Evolutionary conservation across 2,888 invertebrate species (phyloP), one percentile per base, ranked within the genome.

Genomic region (Dorcus parallelipipedus): DNA sequence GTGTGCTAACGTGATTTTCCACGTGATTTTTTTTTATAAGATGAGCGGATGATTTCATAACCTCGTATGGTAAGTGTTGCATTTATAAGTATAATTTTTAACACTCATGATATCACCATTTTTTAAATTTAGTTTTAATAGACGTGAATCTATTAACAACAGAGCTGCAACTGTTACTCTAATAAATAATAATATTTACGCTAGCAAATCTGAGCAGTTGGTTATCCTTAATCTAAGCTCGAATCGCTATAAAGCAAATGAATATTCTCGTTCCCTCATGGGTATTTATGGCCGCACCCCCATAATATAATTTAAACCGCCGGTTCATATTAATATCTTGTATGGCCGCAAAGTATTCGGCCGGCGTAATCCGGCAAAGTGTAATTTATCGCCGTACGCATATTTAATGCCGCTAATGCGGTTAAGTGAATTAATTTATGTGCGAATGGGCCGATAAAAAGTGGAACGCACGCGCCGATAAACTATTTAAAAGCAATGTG

Each of bases 381-480:
- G 71, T 72, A 74, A 75, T 75, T 75, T 74, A 75, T 73, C 64
- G 64, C 70, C 59, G 49, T 64, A 61, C 62, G 71, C 69, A 70
- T 64, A 63, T 70, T 70, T 73, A 71, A 73, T 73, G 69, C 67
- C 62, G 68, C 68, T 71, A 70, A 70, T 71, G 71, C 63, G 64
- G 64, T 65, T 55, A 61, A 52, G 58, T 45, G 64, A 59, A 71
- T 70, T 70, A 72, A 75, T 74, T 73, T 75, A 75, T 75, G 75
- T 75, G 75, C 70, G 74, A 74, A 74, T 71, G 64, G 64, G 65
- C 65, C 67, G 74, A 73, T 74, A 75, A 75, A 72, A 71, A 71
- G 66, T 65, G 55, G 55, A 6, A 33, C 59, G 61, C 71, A 69
- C 70, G 69, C 68, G 71, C 54, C 51, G 53, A 60, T 59, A 64